Percentiles rank a stretch among this genome's conserved stretches.
phyloP scores from a whole-genome alignment of 1,140 invertebrate genomes.

The Hyposmocoma kahamanoa region DNA sequence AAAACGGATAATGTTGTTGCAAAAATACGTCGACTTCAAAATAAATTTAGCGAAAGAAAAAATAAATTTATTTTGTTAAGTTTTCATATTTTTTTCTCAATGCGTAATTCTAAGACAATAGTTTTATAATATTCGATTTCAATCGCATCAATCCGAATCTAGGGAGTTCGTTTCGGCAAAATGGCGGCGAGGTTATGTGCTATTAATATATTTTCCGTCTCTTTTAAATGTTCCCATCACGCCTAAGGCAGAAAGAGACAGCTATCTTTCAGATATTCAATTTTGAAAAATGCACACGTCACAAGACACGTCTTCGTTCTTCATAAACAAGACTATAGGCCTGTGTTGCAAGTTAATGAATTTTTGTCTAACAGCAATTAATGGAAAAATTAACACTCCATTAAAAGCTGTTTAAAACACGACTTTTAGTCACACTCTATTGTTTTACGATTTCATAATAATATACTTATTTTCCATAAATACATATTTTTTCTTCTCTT shows the following conservation, averaged over 20 bases:
- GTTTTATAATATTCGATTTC: too few relatives aligned
- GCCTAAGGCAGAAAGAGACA: slow-evolving; percentile 39
- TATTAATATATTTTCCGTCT: slow-evolving; percentile 61
- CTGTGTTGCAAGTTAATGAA: slow-evolving; percentile 39
- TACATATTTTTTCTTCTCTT: too few relatives aligned
- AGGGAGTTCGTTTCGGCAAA: slow-evolving; percentile 57
- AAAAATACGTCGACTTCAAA: too few relatives aligned
- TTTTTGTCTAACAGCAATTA: not conserved
- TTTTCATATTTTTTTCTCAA: too few relatives aligned
- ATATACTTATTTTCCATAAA: too few relatives aligned
- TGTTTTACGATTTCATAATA: not conserved
- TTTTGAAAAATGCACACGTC: slow-evolving; percentile 62
- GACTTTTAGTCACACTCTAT: not conserved
- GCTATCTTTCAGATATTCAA: slow-evolving; percentile 46
- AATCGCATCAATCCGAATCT: slow-evolving; percentile 49
- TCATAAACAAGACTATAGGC: slow-evolving; percentile 58
- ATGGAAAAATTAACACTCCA: not conserved
- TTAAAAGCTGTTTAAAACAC: not conserved
- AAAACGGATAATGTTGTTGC: too few relatives aligned
- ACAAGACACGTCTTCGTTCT: slow-evolving; percentile 68
- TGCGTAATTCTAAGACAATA: too few relatives aligned
- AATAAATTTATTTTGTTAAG: too few relatives aligned
- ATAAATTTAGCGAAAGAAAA: too few relatives aligned
- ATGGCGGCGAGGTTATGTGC: slow-evolving; percentile 63
- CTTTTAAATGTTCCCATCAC: slow-evolving; percentile 19